phyloP scores from a whole-genome alignment of 2,113 vertebrate species.

The Centropus bengalensis region DNA sequence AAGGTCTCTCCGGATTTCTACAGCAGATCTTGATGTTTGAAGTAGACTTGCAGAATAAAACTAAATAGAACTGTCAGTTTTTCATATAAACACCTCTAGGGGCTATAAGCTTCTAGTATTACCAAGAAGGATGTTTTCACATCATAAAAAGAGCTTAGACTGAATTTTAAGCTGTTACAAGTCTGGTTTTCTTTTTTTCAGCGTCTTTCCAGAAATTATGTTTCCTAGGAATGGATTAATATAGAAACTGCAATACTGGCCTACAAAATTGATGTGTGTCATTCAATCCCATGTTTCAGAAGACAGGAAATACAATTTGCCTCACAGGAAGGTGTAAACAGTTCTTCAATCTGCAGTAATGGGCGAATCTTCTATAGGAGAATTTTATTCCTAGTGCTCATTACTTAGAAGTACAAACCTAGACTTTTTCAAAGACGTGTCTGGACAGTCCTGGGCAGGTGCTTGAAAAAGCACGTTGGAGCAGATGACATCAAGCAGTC shows the following conservation, averaged over 20 bases:
- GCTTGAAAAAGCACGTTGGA: background rate
- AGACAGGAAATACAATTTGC: background rate
- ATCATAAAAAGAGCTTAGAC: constrained; percentile 59
- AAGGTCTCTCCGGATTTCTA: background rate
- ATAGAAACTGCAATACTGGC: background rate
- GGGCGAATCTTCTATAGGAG: background rate
- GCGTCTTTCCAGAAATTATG: background rate
- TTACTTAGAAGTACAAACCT: background rate
- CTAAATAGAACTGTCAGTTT: background rate
- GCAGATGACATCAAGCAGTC: background rate
- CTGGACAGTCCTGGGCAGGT: background rate
- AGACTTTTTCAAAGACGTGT: background rate
- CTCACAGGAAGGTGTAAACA: background rate
- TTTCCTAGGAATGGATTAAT: background rate
- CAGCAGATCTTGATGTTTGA: background rate
- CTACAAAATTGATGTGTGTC: background rate
- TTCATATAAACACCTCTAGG: constrained; percentile 19
- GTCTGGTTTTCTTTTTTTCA: background rate
- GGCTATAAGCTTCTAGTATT: constrained; percentile 2
- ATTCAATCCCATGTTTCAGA: background rate
- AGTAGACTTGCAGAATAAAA: constrained; percentile 18
- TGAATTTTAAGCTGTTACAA: constrained; percentile 24
- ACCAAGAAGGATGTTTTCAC: constrained; percentile 60
- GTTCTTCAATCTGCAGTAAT: background rate
- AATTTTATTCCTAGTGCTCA: background rate